A percentile compares a stretch with the other conserved stretches of the same genome.
These are phyloP conservation scores for Microctenopoma steveboyesi DNA, from an alignment of 2,797 vertebrate genomes.

Conservation along the genomic window DNA sequence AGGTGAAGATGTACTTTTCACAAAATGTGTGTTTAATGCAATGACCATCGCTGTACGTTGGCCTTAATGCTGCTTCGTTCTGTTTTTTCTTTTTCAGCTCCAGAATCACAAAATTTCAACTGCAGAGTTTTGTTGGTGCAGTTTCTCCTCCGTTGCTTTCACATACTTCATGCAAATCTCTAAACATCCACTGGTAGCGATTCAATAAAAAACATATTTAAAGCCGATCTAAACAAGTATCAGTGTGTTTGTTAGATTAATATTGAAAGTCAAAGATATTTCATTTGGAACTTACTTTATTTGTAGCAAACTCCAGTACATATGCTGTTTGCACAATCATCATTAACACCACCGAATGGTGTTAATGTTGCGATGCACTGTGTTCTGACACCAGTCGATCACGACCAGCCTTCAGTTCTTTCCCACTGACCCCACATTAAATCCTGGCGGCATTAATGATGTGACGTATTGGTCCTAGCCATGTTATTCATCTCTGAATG, in stretches of 20 bases:
- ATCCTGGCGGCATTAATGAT: no score
- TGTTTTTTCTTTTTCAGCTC: constrained; percentile 22
- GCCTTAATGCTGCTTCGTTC: background rate
- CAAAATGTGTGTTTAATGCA: constrained; percentile 1
- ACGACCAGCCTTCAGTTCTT: no score
- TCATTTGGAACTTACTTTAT: background rate
- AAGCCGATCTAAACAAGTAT: background rate
- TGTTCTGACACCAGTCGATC: no score
- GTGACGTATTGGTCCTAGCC: no score
- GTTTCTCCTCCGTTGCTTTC: background rate
- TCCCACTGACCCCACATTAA: no score
- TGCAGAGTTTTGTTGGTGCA: background rate
- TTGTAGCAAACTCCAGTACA: background rate
- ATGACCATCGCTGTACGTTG: background rate
- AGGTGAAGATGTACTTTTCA: constrained; percentile 68
- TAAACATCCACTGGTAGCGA: background rate
- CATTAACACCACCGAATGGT: no score
- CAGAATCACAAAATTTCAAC: background rate
- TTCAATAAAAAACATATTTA: background rate
- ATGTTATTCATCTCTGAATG: no score
- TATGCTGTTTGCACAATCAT: background rate
- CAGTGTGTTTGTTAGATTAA: background rate
- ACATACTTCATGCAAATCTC: background rate
- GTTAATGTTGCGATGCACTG: no score
- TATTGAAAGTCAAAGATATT: background rate